These are phyloP conservation scores for Smithornis capensis DNA, from an alignment of 2,113 vertebrate species.

Conservation along the genomic window DNA sequence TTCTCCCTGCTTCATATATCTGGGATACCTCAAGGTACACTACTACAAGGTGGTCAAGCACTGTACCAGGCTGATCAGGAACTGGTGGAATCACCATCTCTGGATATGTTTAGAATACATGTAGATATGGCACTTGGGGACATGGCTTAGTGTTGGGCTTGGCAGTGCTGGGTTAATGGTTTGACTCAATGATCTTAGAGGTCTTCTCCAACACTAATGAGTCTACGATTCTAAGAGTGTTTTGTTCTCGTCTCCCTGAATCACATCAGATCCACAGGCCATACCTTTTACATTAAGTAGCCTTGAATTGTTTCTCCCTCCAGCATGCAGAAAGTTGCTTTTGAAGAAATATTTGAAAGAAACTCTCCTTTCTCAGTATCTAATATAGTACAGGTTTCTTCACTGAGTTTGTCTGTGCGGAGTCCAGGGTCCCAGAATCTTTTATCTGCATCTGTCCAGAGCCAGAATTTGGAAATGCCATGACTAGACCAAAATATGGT, in stretches of 20 bases:
- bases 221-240: neutral
- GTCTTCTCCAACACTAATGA: neutral
- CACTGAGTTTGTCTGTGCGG: neutral
- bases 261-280: neutral
- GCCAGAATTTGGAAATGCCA: conserved; percentile 22
- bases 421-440: neutral
- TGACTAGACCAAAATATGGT: conserved; percentile 1
- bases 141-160: neutral
- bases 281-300: neutral
- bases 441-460: neutral
- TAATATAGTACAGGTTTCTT: conserved; percentile 22
- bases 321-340: neutral
- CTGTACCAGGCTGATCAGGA: neutral
- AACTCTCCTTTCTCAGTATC: neutral
- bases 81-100: neutral
- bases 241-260: neutral
- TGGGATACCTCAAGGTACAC: neutral
- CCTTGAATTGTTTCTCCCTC: neutral
- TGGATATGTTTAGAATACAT: neutral
- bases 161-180: neutral
- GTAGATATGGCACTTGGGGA: neutral
- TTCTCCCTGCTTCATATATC: neutral
- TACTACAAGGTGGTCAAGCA: neutral
- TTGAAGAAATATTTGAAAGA: neutral
- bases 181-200: neutral